Percentiles rank a stretch among this genome's conserved stretches.
Evolutionary conservation across 2,113 vertebrate genomes (phyloP).

Genomic region (Siniperca chuatsi): DNA sequence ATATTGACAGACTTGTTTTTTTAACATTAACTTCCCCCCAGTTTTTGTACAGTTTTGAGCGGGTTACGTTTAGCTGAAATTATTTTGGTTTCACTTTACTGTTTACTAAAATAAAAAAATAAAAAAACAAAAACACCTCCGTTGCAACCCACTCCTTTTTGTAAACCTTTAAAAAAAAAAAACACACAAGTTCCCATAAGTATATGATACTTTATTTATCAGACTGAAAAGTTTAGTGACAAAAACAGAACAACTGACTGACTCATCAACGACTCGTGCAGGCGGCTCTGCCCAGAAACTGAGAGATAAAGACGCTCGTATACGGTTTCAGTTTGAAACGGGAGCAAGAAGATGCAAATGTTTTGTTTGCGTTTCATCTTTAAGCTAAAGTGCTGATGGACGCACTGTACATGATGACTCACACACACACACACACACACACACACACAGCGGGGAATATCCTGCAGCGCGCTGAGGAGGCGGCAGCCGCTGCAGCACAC

Average conservation of each 20-base stretch:
- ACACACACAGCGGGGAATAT: neutral
- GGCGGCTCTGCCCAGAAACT: neutral
- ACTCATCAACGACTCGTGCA: neutral
- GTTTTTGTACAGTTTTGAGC: neutral
- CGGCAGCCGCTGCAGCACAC: neutral
- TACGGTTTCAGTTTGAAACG: neutral
- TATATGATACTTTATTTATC: neutral
- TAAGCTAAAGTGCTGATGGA: neutral
- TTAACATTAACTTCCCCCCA: too few species aligned
- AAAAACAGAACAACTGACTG: neutral
- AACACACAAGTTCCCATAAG: neutral
- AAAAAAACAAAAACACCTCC: neutral
- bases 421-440: constrained; percentile 21
- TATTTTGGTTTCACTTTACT: neutral
- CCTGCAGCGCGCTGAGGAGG: constrained; percentile 18
- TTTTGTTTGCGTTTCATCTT: neutral
- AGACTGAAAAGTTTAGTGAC: neutral
- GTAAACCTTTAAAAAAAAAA: too few species aligned
- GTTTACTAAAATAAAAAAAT: neutral
- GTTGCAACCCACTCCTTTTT: neutral
- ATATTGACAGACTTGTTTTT: too few species aligned
- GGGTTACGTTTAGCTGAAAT: too few species aligned
- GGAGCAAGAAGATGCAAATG: neutral
- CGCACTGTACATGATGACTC: neutral
- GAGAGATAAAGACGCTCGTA: neutral